Evolutionary conservation across 2,797 vertebrate genomes (phyloP).

Genomic region (Jordanella pulchra): DNA sequence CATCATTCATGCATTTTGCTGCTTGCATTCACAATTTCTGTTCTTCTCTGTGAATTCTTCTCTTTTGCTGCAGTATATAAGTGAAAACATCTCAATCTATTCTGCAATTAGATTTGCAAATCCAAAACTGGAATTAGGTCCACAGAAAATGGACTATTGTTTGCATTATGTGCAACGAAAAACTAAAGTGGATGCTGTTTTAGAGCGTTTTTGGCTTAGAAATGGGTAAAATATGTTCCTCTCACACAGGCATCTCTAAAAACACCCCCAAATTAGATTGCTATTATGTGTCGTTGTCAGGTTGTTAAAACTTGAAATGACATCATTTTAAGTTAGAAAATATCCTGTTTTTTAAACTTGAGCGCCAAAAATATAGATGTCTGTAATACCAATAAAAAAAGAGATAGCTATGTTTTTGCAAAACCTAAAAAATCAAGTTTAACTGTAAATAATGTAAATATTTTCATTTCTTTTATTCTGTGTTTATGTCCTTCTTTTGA

Average conservation of each 20-base stretch:
- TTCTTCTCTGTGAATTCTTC: neutral
- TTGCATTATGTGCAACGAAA: neutral
- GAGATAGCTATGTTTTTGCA: neutral
- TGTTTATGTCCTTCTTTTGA: neutral
- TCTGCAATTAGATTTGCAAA: neutral
- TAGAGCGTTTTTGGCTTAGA: neutral
- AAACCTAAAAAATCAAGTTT: neutral
- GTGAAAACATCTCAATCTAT: neutral
- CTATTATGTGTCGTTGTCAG: neutral
- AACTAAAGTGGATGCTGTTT: neutral
- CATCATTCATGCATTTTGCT: neutral
- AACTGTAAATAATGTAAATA: neutral
- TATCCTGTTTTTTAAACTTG: neutral
- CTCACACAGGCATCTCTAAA: neutral
- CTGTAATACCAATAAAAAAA: neutral
- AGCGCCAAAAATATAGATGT: neutral
- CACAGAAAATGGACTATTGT: neutral
- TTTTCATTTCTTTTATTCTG: neutral
- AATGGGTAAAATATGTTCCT: neutral
- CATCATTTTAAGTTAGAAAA: neutral
- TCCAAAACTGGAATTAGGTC: neutral
- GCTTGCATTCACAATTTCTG: neutral
- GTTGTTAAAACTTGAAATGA: neutral
- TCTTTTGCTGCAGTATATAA: neutral
- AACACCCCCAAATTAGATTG: neutral